Evolutionary conservation across 2,888 invertebrate species (phyloP).

Genomic region (Loripinus fragilis): DNA sequence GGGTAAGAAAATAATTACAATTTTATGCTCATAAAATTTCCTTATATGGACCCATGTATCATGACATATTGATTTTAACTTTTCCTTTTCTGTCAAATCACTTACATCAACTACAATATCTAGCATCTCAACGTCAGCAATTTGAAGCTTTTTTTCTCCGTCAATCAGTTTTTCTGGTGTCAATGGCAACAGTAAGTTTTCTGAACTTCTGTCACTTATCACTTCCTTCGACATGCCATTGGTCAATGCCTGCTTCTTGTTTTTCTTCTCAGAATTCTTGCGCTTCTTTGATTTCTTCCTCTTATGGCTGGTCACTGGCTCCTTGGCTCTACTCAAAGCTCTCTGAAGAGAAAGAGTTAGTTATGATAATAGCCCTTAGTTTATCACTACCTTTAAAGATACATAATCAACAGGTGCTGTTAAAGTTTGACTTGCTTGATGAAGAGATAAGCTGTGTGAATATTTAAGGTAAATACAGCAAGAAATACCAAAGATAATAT

Average conservation of each 20-base stretch:
- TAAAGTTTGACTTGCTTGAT: too few species aligned
- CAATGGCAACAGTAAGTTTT: constrained; percentile 65
- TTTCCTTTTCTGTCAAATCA: not conserved
- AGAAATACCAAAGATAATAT: too few species aligned
- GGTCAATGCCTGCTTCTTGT: constrained; percentile 60
- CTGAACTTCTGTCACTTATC: constrained; percentile 72
- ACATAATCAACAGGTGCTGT: too few species aligned
- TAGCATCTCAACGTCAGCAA: constrained; percentile 50
- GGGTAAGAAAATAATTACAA: too few species aligned
- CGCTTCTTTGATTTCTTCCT: constrained; percentile 60
- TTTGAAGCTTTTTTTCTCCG: constrained; percentile 44
- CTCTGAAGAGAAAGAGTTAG: constrained; percentile 56
- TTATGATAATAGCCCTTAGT: too few species aligned
- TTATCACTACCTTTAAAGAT: too few species aligned
- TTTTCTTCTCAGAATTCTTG: constrained; percentile 61
- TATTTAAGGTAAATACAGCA: too few species aligned
- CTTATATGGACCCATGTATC: too few species aligned
- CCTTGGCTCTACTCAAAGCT: constrained; percentile 74
- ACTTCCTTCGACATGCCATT: constrained; percentile 71
- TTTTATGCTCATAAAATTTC: too few species aligned
- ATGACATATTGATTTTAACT: too few species aligned
- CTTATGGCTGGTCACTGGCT: constrained; percentile 66
- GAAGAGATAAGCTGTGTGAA: too few species aligned
- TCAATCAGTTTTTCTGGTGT: constrained; percentile 55
- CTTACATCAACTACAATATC: constrained; percentile 42